phyloP scores from a whole-genome alignment of 2,797 vertebrate species.

The Tadarida brasiliensis region DNA sequence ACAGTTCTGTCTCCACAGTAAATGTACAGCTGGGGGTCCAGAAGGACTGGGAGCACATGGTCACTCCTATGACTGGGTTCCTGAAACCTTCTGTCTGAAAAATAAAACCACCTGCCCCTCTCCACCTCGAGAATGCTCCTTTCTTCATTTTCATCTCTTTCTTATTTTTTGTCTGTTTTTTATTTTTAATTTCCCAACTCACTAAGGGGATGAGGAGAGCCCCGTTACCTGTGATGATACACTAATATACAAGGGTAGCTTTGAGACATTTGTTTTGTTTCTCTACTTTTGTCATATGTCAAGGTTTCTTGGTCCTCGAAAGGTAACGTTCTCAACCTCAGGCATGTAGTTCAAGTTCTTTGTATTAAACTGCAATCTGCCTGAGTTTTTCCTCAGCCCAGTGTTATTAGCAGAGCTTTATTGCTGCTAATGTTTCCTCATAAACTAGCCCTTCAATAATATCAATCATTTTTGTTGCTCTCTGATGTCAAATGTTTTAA shows the following conservation, averaged over 20 bases:
- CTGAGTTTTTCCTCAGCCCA: constrained; percentile 10
- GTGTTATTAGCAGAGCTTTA: constrained; percentile 68
- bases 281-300: background rate
- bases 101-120: background rate
- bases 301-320: background rate
- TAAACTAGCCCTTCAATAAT: constrained; percentile 74
- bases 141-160: background rate
- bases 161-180: background rate
- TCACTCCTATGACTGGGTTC: background rate
- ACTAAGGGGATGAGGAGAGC: background rate
- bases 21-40: background rate
- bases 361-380: background rate
- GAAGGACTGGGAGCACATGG: accelerated
- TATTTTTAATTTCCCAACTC: background rate
- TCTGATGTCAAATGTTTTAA: constrained; percentile 80
- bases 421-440: constrained; percentile 60
- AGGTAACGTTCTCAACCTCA: background rate
- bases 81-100: background rate
- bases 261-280: background rate
- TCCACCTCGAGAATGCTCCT: background rate
- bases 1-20: background rate
- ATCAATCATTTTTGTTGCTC: constrained; percentile 80
- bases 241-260: background rate
- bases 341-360: background rate
- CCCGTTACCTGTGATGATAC: background rate